Conservation (phyloP, 2,888 invertebrate species). For the Carcina quercana region DNA sequence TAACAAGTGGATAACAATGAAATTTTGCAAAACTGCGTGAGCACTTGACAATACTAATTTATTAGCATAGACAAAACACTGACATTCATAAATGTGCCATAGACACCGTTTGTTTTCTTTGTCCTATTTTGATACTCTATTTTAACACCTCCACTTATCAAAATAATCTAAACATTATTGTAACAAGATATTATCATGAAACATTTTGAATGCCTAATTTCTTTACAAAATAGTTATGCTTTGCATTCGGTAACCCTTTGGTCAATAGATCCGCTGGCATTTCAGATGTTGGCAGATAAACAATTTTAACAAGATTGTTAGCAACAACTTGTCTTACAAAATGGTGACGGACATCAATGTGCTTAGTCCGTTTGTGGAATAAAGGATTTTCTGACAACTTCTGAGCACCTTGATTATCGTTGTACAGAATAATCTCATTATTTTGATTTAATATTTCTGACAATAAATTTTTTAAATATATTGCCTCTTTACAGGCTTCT, state of each 20-base stretch:
- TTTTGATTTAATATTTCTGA: conserved; percentile 3
- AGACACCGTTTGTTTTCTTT: too few species aligned
- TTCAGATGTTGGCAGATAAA: conserved; percentile 5
- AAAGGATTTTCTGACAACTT: conserved; percentile 1
- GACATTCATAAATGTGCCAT: too few species aligned
- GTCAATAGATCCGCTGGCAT: conserved; percentile 9
- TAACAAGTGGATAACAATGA: too few species aligned
- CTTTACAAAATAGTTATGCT: conserved; percentile 4
- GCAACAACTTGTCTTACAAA: conserved; percentile 4
- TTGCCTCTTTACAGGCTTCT: conserved; percentile 10
- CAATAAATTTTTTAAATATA: conserved; percentile 9
- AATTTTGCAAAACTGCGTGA: too few species aligned
- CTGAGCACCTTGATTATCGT: conserved; percentile 2
- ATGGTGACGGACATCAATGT: conserved; percentile 7
- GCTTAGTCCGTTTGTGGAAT: conserved; percentile 5
- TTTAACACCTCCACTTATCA: too few species aligned
- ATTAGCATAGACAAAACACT: too few species aligned
- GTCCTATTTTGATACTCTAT: too few species aligned
- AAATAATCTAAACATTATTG: too few species aligned
- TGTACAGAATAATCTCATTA: background rate
- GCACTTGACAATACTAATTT: too few species aligned
- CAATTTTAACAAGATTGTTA: conserved; percentile 5
- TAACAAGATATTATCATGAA: too few species aligned
- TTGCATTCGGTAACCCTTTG: conserved; percentile 3
- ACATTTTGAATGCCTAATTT: background rate